These are phyloP conservation scores for Erebia aethiops DNA, from an alignment of 2,888 invertebrate species.

Conservation along the genomic window DNA sequence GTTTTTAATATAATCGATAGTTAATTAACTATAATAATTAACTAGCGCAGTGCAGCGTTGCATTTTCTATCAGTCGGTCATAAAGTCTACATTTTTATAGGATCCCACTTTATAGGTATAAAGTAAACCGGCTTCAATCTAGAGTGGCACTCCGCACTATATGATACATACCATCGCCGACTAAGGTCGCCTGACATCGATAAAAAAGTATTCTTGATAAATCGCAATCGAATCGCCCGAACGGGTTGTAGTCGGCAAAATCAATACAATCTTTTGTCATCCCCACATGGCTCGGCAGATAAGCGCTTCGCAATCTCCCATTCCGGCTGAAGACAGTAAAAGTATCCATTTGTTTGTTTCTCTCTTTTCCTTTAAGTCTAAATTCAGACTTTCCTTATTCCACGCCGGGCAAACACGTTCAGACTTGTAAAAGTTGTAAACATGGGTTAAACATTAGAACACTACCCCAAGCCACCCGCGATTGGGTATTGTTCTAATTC, in stretches of 20 bases:
- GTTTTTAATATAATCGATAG: too few relatives aligned
- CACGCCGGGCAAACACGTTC: conserved; percentile 14
- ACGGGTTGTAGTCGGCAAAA: conserved; percentile 62
- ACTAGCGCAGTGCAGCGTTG: too few relatives aligned
- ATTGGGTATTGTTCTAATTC: too few relatives aligned
- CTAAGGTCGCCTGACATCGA: not conserved
- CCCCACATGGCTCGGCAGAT: conserved; percentile 67
- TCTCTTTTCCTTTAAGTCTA: conserved; percentile 55
- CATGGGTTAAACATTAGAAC: not conserved
- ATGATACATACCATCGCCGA: not conserved
- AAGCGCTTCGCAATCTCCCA: conserved; percentile 61
- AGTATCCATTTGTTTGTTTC: conserved; percentile 62
- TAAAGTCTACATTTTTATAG: too few relatives aligned
- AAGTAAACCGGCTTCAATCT: not conserved
- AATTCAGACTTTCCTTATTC: conserved; percentile 48
- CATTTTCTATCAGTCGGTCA: too few relatives aligned
- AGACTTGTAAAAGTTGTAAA: not conserved
- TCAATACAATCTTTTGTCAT: conserved; percentile 75
- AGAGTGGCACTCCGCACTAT: not conserved
- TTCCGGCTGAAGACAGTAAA: conserved; percentile 63
- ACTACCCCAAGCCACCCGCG: too few relatives aligned
- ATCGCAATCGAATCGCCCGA: conserved; percentile 50
- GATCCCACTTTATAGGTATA: too few relatives aligned
- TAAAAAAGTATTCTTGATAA: conserved; percentile 3
- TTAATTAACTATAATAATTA: too few relatives aligned